Evolutionary conservation across 2,888 invertebrate species (phyloP), one percentile per base, ranked within the genome.

Genomic region (Platynereis dumerilii): DNA sequence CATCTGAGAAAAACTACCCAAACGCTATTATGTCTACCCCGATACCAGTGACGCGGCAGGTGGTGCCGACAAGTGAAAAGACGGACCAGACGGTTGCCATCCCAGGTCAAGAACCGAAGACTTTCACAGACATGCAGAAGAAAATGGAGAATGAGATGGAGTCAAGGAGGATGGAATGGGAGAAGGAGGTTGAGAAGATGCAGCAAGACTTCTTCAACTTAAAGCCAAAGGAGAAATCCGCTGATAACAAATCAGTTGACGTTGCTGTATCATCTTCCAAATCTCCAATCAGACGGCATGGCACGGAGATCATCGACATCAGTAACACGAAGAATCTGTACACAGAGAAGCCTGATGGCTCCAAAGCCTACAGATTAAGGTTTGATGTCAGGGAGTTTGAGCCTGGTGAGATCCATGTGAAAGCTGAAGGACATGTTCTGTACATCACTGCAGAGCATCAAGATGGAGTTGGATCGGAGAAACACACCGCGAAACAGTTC

Each of bases 101-200:
- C 7, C n/a, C 48, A 5, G 48, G n/a, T 3, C n/a, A 48, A 48
- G 3, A n/a, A n/a, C 48, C 48, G 20, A 5, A n/a, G n/a, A 48
- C 48, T 5, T 69, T 69, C 55, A 58, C 48, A 17, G 64, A 66
- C 29, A 55, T 69, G 58, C 66, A 66, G 78, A 74, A 73, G 42
- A 76, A 77, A 60, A 75, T 80, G 76, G 80, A 81, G 61, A 67
- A 67, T n/a, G 74, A 76, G 53, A 75, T 80, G 77, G 77, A 78
- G 54, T 71, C 75, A 64, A 65, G 78, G 22, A 72, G 78, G 45
- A 76, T 71, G 58, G 75, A 80, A 62, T 82, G 80, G 80, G 80
- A 79, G 62, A 72, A 75, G 3, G 80, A 82, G 64, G 66, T 69
- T 29, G 64, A 60, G 45, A 27, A 57, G 22, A 66, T 69, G 69